Base-by-base conservation (phyloP, 2,888 invertebrate species). In the Lasioglossum lativentre region DNA sequence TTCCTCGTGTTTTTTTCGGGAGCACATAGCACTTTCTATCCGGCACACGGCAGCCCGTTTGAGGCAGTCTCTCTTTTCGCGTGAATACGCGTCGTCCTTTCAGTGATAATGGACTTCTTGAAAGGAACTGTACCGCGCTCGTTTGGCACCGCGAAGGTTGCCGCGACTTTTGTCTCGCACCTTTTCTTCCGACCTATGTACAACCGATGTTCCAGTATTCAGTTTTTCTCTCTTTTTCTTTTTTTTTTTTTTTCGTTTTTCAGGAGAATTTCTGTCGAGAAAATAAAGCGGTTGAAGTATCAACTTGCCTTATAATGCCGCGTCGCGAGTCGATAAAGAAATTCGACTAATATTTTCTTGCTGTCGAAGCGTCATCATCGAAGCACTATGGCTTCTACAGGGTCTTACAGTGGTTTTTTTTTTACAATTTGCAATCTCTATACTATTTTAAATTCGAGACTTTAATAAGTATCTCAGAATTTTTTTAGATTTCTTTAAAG, bases 71-170 rank as follows among this genome's bases (percentile, higher is more conserved):
- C 71, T 47, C 63, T 59, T 78, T 75, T 77, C 77, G 71, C 45
- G 71, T 81, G 86, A 85, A 86, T 86, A 56, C 86, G 19, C 77
- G 71, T 38, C 63, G 80, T 77, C 71, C 75, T 86, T 86, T 85
- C 86, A 81, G 56, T 81, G 86, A 86, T 86, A 86, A 86, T 85
- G 86, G 86, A 78, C 81, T 71, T 75, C 86, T 77, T 85, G 70
- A 76, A 85, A 80, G 70, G 66, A 38, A 76, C 68, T 45, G 72
- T 56, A 38, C 78, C 75, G 38, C 4, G 76, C 47, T 30, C 59
- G 19, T 47, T 73, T 70, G 38, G 38, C 68, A 23, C 38, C 34
- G 40, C 66, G 59, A 83, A 68, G 83, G 73, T 83, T 77, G 84
- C 78, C 12, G 34, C 27, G 45, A 47, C 63, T 34, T 73, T 78